Conservation (phyloP, 64 coral and sea anemone genomes). For the Pachyseris speciosa region DNA sequence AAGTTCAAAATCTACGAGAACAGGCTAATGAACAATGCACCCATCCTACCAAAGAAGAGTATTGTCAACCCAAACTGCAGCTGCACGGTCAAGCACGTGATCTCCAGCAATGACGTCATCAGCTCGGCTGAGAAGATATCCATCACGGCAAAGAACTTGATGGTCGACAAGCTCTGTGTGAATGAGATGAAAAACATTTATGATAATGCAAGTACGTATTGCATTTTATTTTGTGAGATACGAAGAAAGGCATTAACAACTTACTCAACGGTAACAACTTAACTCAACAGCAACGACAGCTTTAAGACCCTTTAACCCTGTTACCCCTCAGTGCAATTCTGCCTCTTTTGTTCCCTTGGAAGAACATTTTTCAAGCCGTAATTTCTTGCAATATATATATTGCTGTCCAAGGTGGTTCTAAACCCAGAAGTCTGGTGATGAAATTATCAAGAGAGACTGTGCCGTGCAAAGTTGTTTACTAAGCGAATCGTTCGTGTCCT, state of each 20-base stretch:
- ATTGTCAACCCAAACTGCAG: slow-evolving; percentile 79
- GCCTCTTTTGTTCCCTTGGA: too few species aligned
- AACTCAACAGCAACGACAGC: too few species aligned
- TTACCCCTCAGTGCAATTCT: too few species aligned
- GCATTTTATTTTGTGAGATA: not conserved
- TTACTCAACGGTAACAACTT: too few species aligned
- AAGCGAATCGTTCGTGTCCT: too few species aligned
- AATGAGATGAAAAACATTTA: slow-evolving; percentile 89
- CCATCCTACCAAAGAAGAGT: slow-evolving; percentile 13
- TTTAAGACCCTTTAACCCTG: too few species aligned
- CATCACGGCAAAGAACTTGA: slow-evolving; percentile 59
- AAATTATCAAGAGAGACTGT: too few species aligned
- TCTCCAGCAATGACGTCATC: slow-evolving; percentile 73
- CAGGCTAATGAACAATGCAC: slow-evolving; percentile 50
- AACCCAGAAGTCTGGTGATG: too few species aligned
- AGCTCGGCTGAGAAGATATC: slow-evolving; percentile 61
- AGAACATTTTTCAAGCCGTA: too few species aligned
- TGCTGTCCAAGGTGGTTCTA: too few species aligned
- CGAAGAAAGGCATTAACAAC: not conserved
- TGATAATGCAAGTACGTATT: slow-evolving; percentile 66
- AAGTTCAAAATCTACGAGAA: slow-evolving; percentile 81
- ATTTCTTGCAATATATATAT: too few species aligned
- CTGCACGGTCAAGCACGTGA: slow-evolving; percentile 35
- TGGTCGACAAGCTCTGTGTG: slow-evolving; percentile 81
- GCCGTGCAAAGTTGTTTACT: too few species aligned